Evolutionary conservation across 1,140 invertebrate genomes (phyloP), one percentile per base, ranked within the genome.

Genomic region (Drosophila jambulina): DNA sequence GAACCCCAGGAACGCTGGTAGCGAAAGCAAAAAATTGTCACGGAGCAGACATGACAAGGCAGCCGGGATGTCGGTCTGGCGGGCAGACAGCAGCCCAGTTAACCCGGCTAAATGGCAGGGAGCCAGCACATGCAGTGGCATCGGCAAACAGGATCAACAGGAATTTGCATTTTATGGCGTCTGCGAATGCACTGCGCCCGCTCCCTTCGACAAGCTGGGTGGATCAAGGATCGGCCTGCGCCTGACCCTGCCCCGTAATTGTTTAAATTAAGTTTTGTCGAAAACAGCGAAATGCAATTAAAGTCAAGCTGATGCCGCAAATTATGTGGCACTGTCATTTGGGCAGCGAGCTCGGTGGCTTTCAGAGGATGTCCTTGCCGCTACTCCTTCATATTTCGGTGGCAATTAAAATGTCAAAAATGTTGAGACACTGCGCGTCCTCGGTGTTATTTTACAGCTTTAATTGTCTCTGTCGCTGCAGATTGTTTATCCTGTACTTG

Each of bases 111-210:
- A 88, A 84, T 82, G 85, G 68, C 86, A 80, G 78, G 56, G 62
- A 56, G 32, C 78, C 61, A 51, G 84, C 71, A 85, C 82, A 91
- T 91, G 87, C 82, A 72, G 45, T 79, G 76, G 81, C 88, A 91
- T 80, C 70, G 81, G 78, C 78, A 78, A 91, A 91, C 84, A 84
- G 88, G 88, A 91, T 91, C 87, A 91, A 77, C 83, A 87, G 80
- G 83, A 91, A 91, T 91, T 91, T 91, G 87, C 87, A 91, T 91
- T 87, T 88, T 87, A 90, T 91, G 75, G 86, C 71, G 85, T 90
- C 82, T 91, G 78, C 67, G 70, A 85, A 85, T 91, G 86, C 84
- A 78, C 57, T 76, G 34, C 48, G 34, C 51, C 57, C 42, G 15
- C 34, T 13, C 4, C 51, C 19, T 23, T 53, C 34, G 43, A 27